These are phyloP conservation scores for Phrynocephalus vlangalii DNA, from an alignment of 2,797 vertebrate genomes.

Conservation along the genomic window DNA sequence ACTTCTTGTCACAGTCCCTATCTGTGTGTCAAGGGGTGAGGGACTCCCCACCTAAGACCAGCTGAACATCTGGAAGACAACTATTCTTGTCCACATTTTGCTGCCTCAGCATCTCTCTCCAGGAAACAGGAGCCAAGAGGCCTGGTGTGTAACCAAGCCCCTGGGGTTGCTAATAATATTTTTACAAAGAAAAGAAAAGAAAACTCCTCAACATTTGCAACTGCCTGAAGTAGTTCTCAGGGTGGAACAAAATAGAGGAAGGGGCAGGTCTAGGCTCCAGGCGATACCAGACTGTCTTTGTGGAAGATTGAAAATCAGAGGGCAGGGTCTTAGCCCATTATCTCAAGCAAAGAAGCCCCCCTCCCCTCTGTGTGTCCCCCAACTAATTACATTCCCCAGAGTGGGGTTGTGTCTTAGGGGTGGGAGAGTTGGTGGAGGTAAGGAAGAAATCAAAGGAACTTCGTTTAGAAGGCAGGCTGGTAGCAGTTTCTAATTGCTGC, in stretches of 20 bases:
- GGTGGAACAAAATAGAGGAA: conserved; percentile 13
- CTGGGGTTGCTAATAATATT: conserved; percentile 15
- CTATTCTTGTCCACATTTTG: conserved; percentile 16
- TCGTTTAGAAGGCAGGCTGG: conserved; percentile 52
- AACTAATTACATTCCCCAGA: conserved; percentile 68
- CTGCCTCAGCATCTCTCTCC: conserved; percentile 12
- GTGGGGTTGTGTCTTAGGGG: not conserved
- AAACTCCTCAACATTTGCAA: conserved; percentile 47
- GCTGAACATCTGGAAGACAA: conserved; percentile 25
- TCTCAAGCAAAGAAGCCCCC: conserved; percentile 68
- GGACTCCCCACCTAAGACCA: not conserved
- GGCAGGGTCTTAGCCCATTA: conserved; percentile 61
- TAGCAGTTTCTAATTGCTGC: conserved; percentile 41
- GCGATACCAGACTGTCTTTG: conserved; percentile 63
- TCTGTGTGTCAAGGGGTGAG: not conserved
- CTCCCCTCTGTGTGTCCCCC: conserved; percentile 61
- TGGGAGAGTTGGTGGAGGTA: too few species aligned
- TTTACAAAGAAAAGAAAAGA: conserved; percentile 23
- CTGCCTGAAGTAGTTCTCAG: conserved; percentile 54
- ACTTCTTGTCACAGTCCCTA: not conserved
- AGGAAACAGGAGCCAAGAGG: not conserved
- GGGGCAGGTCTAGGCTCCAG: conserved; percentile 58
- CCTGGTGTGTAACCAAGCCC: not conserved
- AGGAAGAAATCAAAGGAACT: conserved; percentile 59
- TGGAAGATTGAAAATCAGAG: conserved; percentile 55